A percentile compares a stretch with the other conserved stretches of the same genome.
phyloP scores from a whole-genome alignment of 2,113 vertebrate species.

The Raphicerus campestris region DNA sequence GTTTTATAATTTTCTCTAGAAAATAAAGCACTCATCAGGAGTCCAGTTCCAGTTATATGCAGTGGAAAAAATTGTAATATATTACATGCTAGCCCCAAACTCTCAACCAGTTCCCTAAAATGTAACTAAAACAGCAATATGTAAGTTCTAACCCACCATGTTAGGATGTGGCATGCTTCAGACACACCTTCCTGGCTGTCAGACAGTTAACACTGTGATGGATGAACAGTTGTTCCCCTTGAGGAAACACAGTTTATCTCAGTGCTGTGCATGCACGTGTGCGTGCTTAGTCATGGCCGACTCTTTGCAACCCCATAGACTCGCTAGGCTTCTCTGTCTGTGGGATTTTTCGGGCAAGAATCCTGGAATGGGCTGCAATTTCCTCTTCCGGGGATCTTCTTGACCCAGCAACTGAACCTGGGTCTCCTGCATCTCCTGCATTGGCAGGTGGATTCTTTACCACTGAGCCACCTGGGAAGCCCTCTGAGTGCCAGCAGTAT shows the following conservation, averaged over 20 bases:
- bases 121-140: not conserved
- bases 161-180: not conserved
- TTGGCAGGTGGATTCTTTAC: not conserved
- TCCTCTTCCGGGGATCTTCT: not conserved
- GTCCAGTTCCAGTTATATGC: not conserved
- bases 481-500: not conserved
- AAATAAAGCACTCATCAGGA: not conserved
- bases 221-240: fast-evolving
- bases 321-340: not conserved
- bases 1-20: not conserved
- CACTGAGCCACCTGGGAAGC: not conserved
- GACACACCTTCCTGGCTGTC: not conserved
- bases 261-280: not conserved
- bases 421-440: not conserved
- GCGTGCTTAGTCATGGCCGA: not conserved
- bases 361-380: not conserved
- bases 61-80: not conserved
- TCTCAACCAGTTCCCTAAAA: not conserved
- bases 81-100: not conserved
- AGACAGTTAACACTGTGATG: not conserved
- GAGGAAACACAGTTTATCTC: not conserved
- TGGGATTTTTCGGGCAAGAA: not conserved
- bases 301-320: not conserved
- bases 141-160: not conserved
- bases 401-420: not conserved